These are phyloP conservation scores for Heterohyrax brucei DNA, from an alignment of 2,797 vertebrate species.

Conservation along the genomic window DNA sequence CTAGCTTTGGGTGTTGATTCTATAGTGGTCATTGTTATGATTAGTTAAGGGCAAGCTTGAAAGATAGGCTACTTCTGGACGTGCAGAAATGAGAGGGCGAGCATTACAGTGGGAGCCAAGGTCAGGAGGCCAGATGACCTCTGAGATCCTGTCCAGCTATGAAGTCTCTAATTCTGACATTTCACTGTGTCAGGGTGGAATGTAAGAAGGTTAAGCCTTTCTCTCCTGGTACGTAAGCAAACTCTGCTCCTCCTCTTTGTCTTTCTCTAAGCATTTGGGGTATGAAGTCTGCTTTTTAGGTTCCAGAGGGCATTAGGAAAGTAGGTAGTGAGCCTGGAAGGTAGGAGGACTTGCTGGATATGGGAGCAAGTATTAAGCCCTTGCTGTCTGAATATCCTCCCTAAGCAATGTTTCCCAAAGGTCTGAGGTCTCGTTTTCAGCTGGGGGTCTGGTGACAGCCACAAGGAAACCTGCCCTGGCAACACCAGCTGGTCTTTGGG, in stretches of 20 bases:
- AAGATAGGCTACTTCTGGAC: neutral
- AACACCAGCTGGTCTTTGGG: neutral
- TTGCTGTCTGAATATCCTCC: neutral
- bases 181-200: neutral
- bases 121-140: neutral
- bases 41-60: neutral
- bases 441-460: neutral
- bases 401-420: neutral
- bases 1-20: neutral
- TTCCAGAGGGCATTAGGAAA: neutral
- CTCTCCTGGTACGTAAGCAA: neutral
- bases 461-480: neutral
- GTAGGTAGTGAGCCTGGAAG: neutral
- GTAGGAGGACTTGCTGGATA: neutral
- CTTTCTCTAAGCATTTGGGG: neutral
- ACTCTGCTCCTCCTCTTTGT: neutral
- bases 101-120: neutral
- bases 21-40: accelerated
- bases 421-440: neutral
- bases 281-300: neutral
- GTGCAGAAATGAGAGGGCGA: neutral
- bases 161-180: neutral
- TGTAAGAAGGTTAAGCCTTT: neutral
- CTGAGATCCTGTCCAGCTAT: neutral
- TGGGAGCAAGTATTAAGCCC: neutral